These are phyloP conservation scores for Sylvia atricapilla DNA, from an alignment of 2,113 vertebrate genomes.

Conservation along the genomic window DNA sequence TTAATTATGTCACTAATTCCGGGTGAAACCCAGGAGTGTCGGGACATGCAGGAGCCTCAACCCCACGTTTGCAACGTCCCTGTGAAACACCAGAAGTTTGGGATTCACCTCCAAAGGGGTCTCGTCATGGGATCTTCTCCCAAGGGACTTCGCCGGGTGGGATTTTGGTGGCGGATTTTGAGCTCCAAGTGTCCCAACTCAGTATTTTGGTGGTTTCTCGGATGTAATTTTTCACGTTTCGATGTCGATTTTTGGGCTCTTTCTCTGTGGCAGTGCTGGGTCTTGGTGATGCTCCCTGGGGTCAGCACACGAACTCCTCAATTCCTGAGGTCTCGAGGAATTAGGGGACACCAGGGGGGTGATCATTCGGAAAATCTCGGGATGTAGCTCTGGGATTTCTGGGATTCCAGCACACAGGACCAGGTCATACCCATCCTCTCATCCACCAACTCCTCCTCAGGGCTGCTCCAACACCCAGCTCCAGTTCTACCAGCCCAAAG, in stretches of 20 bases:
- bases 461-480: background rate
- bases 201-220: background rate
- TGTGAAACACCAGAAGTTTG: background rate
- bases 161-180: background rate
- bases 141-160: no score
- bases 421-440: background rate
- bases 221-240: accelerated
- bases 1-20: conserved; percentile 21
- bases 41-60: background rate
- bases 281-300: background rate
- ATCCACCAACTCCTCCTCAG: background rate
- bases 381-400: background rate
- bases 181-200: background rate
- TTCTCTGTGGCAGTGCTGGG: background rate
- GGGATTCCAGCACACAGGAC: background rate
- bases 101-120: background rate
- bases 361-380: accelerated
- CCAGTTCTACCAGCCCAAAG: background rate
- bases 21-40: background rate
- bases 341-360: background rate
- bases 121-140: background rate
- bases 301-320: background rate
- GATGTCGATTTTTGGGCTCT: background rate
- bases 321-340: background rate
- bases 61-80: background rate